These are phyloP conservation scores for Oncorhynchus keta DNA, from an alignment of 2,113 vertebrate species.

Conservation along the genomic window DNA sequence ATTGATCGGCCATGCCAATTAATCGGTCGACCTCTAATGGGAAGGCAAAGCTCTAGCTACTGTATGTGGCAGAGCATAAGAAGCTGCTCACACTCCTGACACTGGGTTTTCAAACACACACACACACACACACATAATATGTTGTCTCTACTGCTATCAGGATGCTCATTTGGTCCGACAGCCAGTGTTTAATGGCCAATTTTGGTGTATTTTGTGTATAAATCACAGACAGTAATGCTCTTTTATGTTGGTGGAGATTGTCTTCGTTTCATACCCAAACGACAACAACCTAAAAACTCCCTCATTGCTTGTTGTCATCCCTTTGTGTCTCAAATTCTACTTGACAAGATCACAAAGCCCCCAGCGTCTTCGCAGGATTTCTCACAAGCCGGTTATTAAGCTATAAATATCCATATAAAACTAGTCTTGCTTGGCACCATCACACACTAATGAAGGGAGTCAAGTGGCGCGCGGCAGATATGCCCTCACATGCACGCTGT, in stretches of 20 bases:
- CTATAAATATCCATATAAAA: slow-evolving; percentile 75
- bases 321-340: slow-evolving; percentile 48
- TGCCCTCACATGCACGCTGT: slow-evolving; percentile 68
- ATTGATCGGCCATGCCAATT: too few relatives aligned
- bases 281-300: slow-evolving; percentile 14
- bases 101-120: slow-evolving; percentile 9
- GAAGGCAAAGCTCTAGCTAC: too few relatives aligned
- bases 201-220: too few relatives aligned
- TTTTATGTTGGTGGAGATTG: slow-evolving; percentile 16
- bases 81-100: too few relatives aligned
- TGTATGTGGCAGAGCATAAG: too few relatives aligned
- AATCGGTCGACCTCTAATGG: too few relatives aligned
- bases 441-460: slow-evolving; percentile 73
- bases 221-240: background rate
- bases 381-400: slow-evolving; percentile 76
- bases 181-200: background rate
- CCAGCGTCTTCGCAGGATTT: slow-evolving; percentile 57
- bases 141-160: too few relatives aligned
- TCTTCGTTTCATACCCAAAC: slow-evolving; percentile 36
- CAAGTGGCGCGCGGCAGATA: slow-evolving; percentile 70
- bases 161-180: background rate
- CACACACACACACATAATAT: background rate
- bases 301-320: slow-evolving; percentile 47
- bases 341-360: slow-evolving; percentile 48
- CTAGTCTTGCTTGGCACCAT: slow-evolving; percentile 67